Percentiles rank a stretch among this genome's conserved stretches.
These are phyloP conservation scores for Celastrina argiolus DNA, from an alignment of 2,888 invertebrate genomes.

Conservation along the genomic window DNA sequence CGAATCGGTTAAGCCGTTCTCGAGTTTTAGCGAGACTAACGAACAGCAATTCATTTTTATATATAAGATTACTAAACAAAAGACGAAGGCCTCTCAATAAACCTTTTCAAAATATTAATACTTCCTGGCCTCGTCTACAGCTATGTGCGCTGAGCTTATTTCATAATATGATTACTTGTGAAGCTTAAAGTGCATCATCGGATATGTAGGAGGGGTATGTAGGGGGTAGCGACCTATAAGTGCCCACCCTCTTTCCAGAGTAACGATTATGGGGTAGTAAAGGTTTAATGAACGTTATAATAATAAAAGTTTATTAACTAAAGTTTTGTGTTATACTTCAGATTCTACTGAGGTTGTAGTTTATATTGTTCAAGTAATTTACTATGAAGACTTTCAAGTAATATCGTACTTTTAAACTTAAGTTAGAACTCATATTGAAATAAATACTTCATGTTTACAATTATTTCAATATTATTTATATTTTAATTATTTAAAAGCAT, in stretches of 20 bases:
- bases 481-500: too few relatives aligned
- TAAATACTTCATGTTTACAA: too few relatives aligned
- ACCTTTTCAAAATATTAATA: neutral
- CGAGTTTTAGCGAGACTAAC: too few relatives aligned
- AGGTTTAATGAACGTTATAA: neutral
- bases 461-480: too few relatives aligned
- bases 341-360: too few relatives aligned
- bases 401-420: too few relatives aligned
- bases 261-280: conserved; percentile 17
- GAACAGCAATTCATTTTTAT: too few relatives aligned
- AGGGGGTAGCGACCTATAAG: neutral
- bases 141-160: neutral
- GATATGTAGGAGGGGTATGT: neutral
- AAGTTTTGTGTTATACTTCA: neutral
- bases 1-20: too few relatives aligned
- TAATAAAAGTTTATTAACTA: conserved; percentile 2
- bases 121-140: neutral
- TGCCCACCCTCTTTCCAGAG: neutral
- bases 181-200: conserved; percentile 25
- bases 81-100: neutral
- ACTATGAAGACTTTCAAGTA: too few relatives aligned
- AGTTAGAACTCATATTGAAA: too few relatives aligned
- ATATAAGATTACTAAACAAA: neutral
- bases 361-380: too few relatives aligned
- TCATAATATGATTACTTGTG: conserved; percentile 29